Evolutionary conservation across 2,888 invertebrate species (phyloP).

Genomic region (Norana najaformis): DNA sequence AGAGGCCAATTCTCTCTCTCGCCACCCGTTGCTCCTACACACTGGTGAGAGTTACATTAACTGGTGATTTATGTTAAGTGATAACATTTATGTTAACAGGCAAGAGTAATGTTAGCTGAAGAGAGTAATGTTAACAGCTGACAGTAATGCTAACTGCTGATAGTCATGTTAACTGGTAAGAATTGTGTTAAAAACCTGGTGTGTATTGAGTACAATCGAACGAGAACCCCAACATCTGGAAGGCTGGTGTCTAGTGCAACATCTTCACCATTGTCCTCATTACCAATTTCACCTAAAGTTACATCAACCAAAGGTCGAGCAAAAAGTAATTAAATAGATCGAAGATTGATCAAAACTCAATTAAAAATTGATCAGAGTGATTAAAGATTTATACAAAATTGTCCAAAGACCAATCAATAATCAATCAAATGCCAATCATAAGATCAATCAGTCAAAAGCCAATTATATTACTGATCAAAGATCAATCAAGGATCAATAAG

Average conservation of each 20-base stretch:
- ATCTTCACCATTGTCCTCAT: conserved; percentile 65
- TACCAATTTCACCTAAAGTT: conserved; percentile 51
- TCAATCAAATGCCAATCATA: no score
- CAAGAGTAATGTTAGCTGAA: not conserved
- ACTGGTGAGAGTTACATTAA: no score
- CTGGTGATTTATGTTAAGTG: no score
- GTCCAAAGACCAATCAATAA: not conserved
- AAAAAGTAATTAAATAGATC: conserved; percentile 17
- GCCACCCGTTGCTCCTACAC: not conserved
- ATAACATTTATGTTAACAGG: not conserved
- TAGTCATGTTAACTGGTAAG: not conserved
- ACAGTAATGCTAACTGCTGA: not conserved
- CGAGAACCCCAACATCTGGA: conserved; percentile 52
- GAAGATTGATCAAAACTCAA: not conserved
- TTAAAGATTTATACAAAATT: no score
- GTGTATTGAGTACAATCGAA: conserved; percentile 57
- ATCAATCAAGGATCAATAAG: not conserved
- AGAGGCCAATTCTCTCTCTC: not conserved
- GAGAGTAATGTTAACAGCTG: not conserved
- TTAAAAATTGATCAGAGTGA: not conserved
- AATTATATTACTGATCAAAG: not conserved
- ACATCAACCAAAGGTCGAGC: conserved; percentile 9
- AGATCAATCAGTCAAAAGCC: not conserved
- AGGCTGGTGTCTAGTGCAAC: conserved; percentile 43
- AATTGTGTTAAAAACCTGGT: conserved; percentile 50